Evolutionary conservation across 2,113 vertebrate species (phyloP), one percentile per base, ranked within the genome.

Genomic region (Anarrhichthys ocellatus): DNA sequence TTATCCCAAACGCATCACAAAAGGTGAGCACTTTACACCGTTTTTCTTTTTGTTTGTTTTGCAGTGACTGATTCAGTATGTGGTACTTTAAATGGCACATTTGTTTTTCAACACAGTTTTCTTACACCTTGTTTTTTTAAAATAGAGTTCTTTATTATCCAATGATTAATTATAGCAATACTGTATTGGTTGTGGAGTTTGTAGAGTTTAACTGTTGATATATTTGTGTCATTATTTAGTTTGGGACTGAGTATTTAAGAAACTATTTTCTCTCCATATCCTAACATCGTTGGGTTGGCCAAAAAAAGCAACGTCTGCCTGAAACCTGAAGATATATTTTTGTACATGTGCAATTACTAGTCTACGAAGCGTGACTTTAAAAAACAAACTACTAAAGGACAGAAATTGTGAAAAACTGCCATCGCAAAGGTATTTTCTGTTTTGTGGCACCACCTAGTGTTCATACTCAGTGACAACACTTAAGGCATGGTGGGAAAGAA

Each of bases 381-480:
- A 66, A 66, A 10, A n/a, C 0, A 4, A 50, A 50, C 32, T 20
- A 22, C 11, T 38, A 29, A 2, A 7, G 50, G 17, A 40, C n/a
- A 34, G 2, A 20, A 32, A 6, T 22, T 73, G 50, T 11, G 1
- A 32, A 58, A 14, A 42, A 64, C 22, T 38, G n/a, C 50, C 18
- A n/a, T 38, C 18, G n/a, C 58, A 44, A 15, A 59, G 14, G 3
- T 10, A 27, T 73, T 54, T 69, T 6, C 22, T 71, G 42, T 61
- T 40, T 7, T 42, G 34, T 78, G 40, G 76, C 73, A 1, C 87
- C 85, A 73, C 46, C 88, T 79, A 70, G 73, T 87, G 88, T 27
- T 71, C 15, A 75, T 52, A 44, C 9, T 42, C 3, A 5, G 6
- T 66, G 38, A 52, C 66, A 48, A 9, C 73, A 52, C 24, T 29